Evolutionary conservation across 2,113 vertebrate genomes (phyloP), one percentile per base, ranked within the genome.

Genomic region (Pseudopipra pipra): DNA sequence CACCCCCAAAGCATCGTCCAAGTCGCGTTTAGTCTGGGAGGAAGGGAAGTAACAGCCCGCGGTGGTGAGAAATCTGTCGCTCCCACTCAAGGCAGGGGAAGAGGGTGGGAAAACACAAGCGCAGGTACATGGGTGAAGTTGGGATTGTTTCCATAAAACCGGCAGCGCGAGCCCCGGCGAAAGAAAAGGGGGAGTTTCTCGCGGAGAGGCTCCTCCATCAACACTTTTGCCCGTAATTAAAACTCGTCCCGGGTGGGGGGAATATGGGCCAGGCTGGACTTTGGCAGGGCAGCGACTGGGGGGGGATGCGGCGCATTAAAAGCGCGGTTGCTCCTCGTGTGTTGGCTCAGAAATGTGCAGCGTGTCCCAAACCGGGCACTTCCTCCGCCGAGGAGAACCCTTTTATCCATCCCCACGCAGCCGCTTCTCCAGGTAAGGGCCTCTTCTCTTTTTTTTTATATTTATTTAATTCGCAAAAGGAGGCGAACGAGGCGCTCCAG

Each of bases 91-190:
- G 43, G 55, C 67, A 55, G 31, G 63, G 44, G 37, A 51, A 55
- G 39, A 61, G 56, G 74, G 31, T 39, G 78, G 61, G 56, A 47
- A 83, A 46, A 25, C 0, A 12, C 44, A n/a, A 28, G 71, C 51
- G 2, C 89, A 96, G 88, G 83, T 92, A 97, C 22, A 8, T 58
- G 49, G 33, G 23, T 13, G 3, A 91, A 95, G 93, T 96, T 55
- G 4, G 84, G 85, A 90, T 75, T 55, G 86, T 90, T 97, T 82
- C 96, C 94, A 79, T 79, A 79, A 97, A 97, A 87, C 33, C 95
- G 61, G n/a, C 43, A 56, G 73, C 82, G 8, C 4, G 44, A 85
- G 35, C 39, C 13, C 28, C n/a, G 4, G 41, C 1, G 4, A 56
- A 68, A 91, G 6, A 30, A 70, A 83, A n/a, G 14, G 43, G 9